Conservation (phyloP, 2,797 vertebrate species). For the Sebastiscus tertius region DNA sequence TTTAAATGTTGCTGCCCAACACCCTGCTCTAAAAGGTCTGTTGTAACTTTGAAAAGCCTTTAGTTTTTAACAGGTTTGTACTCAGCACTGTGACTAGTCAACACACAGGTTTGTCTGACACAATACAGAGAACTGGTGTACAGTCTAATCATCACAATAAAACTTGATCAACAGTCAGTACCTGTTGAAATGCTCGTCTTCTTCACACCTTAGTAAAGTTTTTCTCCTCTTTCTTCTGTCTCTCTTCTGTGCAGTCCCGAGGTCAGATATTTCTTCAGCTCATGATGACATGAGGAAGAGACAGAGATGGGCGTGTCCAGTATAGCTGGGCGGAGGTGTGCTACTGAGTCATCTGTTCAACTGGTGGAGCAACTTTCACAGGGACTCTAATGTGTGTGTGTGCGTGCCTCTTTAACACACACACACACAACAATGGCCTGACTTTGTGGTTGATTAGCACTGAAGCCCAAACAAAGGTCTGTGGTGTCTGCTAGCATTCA, state of each 20-base stretch:
- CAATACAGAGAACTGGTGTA: background rate
- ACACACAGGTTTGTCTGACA: background rate
- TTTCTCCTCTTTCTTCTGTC: background rate
- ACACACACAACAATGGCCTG: background rate
- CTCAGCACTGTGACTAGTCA: background rate
- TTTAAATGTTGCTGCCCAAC: too few relatives aligned
- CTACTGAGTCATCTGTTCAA: conserved; percentile 23
- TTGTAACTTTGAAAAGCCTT: background rate
- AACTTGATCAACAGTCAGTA: background rate
- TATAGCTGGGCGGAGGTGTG: background rate
- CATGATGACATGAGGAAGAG: background rate
- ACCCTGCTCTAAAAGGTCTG: background rate
- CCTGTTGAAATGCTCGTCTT: conserved; percentile 8
- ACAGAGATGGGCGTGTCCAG: conserved; percentile 29
- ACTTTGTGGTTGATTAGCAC: background rate
- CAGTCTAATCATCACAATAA: background rate
- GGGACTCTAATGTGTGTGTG: background rate
- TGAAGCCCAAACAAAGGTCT: background rate
- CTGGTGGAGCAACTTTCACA: conserved; percentile 51
- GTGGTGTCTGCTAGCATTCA: background rate
- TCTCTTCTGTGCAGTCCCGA: background rate
- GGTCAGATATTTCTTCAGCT: conserved; percentile 5
- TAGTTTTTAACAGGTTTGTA: background rate
- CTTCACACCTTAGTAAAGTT: background rate
- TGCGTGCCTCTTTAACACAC: background rate